Evolutionary conservation across 2,888 invertebrate genomes (phyloP), one percentile per base, ranked within the genome.

Genomic region (Drosophila ustulata): DNA sequence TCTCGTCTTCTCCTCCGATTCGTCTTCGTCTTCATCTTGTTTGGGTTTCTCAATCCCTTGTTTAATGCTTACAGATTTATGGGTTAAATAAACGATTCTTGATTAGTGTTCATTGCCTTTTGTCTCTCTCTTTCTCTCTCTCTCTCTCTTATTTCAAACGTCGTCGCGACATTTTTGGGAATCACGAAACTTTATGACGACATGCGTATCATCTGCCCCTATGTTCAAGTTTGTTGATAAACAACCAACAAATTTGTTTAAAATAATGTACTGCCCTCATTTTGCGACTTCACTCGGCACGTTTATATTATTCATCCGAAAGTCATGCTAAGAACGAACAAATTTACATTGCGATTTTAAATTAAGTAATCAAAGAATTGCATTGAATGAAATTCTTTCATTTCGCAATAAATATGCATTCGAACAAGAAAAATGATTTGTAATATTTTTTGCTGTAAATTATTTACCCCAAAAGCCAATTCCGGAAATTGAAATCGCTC

Each of bases 51-150:
- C 58, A 53, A 45, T 61, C 57, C 75, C 69, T 70, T 70, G 73
- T 71, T 78, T 77, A 59, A 70, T 66, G 68, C 66, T 50, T 53
- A 65, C 78, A 77, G 74, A 83, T 83, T 83, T 83, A 83, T 83
- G 88, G 82, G 74, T 88, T 83, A 83, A 85, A 82, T 88, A 82
- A 85, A 83, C 88, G 86, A 71, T 82, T 77, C 85, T 85, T 88
- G 82, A 88, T 88, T 85, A 66, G 68, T 68, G 71, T 64, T 61
- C 37, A 50, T 58, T 52, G 39, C 41, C 41, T 64, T 67, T 51
- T 47, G 43, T 66, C 52, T 66, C 56, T 50, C 23, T 37, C 67
- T 37, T 11, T 34, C n/a, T 34, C n/a, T 34, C 4, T 9, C 34
- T 4, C 34, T 34, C 34, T 34, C 1, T 18, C 18, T 0, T 18